Evolutionary conservation across 2,888 invertebrate species (phyloP), one percentile per base, ranked within the genome.

Genomic region (Mactromeris polynyma): DNA sequence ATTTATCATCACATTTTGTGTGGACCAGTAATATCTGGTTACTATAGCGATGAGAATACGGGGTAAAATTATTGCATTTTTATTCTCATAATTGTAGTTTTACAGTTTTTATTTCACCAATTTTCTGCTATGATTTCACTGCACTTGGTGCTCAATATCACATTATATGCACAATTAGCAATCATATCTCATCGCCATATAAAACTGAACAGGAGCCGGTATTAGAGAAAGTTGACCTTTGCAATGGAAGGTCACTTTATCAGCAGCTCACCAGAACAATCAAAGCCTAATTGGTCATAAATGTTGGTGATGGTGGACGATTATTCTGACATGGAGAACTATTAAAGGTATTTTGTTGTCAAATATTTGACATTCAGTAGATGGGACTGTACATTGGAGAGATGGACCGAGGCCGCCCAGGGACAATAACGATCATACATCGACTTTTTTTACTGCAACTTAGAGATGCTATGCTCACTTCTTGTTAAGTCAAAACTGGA

Each of bases 211-310:
- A 51, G 42, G n/a, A 77, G 73, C 51, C 51, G 42, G 31, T 51
- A n/a, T 78, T 54, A 69, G 36, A 54, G 78, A 84, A 84, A 78
- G 17, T 46, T 31, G 78, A 77, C 42, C 51, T 51, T 84, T 78
- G 77, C 73, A 73, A 73, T 78, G 36, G 78, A 84, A 84, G 84
- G 84, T 84, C 73, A 84, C 26, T 21, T n/a, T 84, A 78, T 54
- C n/a, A n/a, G 78, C 33, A 73, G 38, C 77, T 51, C 73, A 36
- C 54, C 26, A 73, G 38, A 84, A 89, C 86, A 89, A 86, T 85
- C 85, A 51, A 40, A 78, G 51, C 36, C 85, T 89, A 89, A 89
- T 89, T 85, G 85, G 78, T 80, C 86, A 82, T 86, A 86, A 89
- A 85, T 40, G 83, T 40, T 83, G 40, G 64, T 64, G 46, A 89